A percentile compares a stretch with the other conserved stretches of the same genome.
These are phyloP conservation scores for Penaeus vannamei DNA, from an alignment of 1,140 invertebrate genomes.

Conservation along the genomic window DNA sequence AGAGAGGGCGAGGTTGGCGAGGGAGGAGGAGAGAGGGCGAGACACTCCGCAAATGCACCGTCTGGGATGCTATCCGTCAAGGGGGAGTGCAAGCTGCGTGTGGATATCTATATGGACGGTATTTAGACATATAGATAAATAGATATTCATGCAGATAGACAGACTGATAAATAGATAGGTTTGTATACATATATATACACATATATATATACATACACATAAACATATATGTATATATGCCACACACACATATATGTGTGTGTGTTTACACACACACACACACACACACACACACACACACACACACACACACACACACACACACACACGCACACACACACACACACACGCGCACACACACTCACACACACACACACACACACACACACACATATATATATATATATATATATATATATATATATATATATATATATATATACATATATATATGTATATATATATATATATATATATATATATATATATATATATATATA, in stretches of 20 bases:
- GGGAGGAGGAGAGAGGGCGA: neutral
- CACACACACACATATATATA: neutral
- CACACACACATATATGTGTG: neutral
- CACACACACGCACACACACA: neutral
- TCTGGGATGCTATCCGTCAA: too few species aligned
- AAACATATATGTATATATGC: neutral
- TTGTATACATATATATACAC: slow-evolving; percentile 3
- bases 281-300: neutral
- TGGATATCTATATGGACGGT: neutral
- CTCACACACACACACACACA: neutral
- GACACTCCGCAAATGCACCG: neutral
- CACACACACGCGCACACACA: neutral
- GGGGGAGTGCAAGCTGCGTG: neutral
- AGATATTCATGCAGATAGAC: too few species aligned
- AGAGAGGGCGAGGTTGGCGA: neutral
- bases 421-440: neutral
- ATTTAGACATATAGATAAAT: neutral
- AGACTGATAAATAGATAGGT: neutral
- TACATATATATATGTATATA: slow-evolving; percentile 11
- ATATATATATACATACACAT: neutral
- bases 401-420: neutral
- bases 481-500: too few species aligned
- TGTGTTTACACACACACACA: neutral
- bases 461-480: neutral
- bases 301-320: neutral